Base-by-base conservation (phyloP, 1,140 invertebrate genomes). In the Drosophila lowei region DNA sequence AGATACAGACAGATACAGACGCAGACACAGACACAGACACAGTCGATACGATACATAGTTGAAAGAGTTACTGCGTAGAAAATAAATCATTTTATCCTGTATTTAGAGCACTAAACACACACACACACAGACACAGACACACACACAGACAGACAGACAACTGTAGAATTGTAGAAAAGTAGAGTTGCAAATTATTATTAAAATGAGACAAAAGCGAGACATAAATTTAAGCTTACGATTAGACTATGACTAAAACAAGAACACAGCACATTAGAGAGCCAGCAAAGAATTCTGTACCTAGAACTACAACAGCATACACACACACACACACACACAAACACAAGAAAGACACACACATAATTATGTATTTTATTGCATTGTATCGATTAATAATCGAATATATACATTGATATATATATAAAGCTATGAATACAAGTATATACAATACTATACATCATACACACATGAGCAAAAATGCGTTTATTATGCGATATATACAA, bases 131-230 rank as follows among this genome's bases (percentile, higher is more conserved):
- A 28, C 28, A 28, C 28, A 28, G 0, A 34, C 30, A 34, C 3
- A 75, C 21, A 77, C 64, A 38, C n/a, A 46, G 6, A 63, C 23
- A 64, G 34, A 59, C 16, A 63, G 44, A 71, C 41, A 77, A 79
- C 50, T 46, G 81, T 86, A 86, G 83, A 44, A 78, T 88, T 86
- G 81, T 86, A 86, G 81, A 88, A 86, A 81, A 61, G 81, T 86
- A 86, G 80, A 67, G 68, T 86, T 86, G 73, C 62, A 88, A 79
- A 64, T 66, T 72, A 84, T 76, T 64, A 78, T 77, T 77, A 80
- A 53, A 54, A 62, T 16, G 44, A 60, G 61, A 38, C 34, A 62
- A 23, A 63, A 62, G 77, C 70, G 54, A 79, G 52, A 63, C 52
- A 74, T 84, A 85, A 79, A 76, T 60, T 78, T 83, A 84, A 84